These are phyloP conservation scores for Drosophila testacea DNA, from an alignment of 2,888 invertebrate genomes.

Conservation along the genomic window DNA sequence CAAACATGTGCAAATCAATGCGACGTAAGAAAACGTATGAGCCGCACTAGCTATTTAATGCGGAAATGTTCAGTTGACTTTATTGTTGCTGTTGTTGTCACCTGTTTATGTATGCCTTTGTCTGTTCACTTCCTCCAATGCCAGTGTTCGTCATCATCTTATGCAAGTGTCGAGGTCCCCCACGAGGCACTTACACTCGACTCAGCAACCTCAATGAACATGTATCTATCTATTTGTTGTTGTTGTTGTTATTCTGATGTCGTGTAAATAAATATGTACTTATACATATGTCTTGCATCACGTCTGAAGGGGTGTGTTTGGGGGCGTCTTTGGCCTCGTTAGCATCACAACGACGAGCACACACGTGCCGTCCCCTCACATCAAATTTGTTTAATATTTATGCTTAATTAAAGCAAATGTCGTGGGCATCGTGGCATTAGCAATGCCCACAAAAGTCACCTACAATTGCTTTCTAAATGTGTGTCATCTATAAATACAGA, in stretches of 20 bases:
- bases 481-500: slow-evolving; percentile 22
- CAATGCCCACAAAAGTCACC: slow-evolving; percentile 24
- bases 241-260: slow-evolving; percentile 9
- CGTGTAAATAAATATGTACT: background rate
- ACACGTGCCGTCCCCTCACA: slow-evolving; percentile 60
- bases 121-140: slow-evolving; percentile 40
- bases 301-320: slow-evolving; percentile 15
- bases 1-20: slow-evolving; percentile 38
- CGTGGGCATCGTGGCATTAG: slow-evolving; percentile 17
- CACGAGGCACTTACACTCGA: slow-evolving; percentile 34
- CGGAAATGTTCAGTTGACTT: slow-evolving; percentile 36
- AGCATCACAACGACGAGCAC: slow-evolving; percentile 19
- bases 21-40: slow-evolving; percentile 27
- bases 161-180: slow-evolving; percentile 34
- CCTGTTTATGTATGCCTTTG: background rate
- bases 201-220: slow-evolving; percentile 30
- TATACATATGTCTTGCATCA: background rate
- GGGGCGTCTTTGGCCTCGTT: slow-evolving; percentile 14
- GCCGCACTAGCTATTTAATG: slow-evolving; percentile 23
- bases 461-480: slow-evolving; percentile 39
- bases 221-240: slow-evolving; percentile 19
- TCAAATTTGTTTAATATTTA: slow-evolving; percentile 55
- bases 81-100: background rate
- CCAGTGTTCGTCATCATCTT: slow-evolving; percentile 32
- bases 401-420: slow-evolving; percentile 55